phyloP scores from a whole-genome alignment of 2,888 invertebrate species.

The Bombylius major region DNA sequence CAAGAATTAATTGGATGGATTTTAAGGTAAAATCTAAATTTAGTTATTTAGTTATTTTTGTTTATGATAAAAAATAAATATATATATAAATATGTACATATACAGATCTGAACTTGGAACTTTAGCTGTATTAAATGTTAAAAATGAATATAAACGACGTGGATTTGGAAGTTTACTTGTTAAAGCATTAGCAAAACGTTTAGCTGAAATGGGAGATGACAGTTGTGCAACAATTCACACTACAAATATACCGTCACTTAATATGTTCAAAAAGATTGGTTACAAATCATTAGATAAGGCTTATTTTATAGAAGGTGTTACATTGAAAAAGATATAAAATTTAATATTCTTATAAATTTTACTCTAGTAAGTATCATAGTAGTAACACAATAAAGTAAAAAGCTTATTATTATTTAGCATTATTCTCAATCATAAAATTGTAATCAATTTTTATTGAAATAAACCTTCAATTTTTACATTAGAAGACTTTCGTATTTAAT shows the following conservation, averaged over 20 bases:
- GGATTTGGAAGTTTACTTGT: conserved; percentile 26
- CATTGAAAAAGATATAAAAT: too few species aligned
- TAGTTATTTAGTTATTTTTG: neutral
- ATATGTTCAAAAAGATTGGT: conserved; percentile 28
- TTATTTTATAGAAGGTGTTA: too few species aligned
- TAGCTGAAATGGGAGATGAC: conserved; percentile 20
- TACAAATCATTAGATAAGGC: conserved; percentile 17
- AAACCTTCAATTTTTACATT: too few species aligned
- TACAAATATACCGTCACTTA: conserved; percentile 21
- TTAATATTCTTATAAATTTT: too few species aligned
- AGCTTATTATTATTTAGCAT: too few species aligned
- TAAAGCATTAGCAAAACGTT: conserved; percentile 22
- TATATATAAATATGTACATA: neutral
- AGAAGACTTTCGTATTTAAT: too few species aligned
- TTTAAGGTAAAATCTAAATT: conserved; percentile 17
- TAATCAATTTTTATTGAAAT: too few species aligned
- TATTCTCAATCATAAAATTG: too few species aligned
- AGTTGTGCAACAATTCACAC: conserved; percentile 24
- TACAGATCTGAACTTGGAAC: conserved; percentile 22
- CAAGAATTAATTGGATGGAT: conserved; percentile 28
- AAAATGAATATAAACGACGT: conserved; percentile 22
- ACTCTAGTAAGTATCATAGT: too few species aligned
- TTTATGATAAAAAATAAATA: neutral
- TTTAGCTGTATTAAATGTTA: conserved; percentile 26
- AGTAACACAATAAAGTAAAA: too few species aligned